Base-by-base conservation (phyloP, 2,888 invertebrate species). In the Cantharis lateralis region DNA sequence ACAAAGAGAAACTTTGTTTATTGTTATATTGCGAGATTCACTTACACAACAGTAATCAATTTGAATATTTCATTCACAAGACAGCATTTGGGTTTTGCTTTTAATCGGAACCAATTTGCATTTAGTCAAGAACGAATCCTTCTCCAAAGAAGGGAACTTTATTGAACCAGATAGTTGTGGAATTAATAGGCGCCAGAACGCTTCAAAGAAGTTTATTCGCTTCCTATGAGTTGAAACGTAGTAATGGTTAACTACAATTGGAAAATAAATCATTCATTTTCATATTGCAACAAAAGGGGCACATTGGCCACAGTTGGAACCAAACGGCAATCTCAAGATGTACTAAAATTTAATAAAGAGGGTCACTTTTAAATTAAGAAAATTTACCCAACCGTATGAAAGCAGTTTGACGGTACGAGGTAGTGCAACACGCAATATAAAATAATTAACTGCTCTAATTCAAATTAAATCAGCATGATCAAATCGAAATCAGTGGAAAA, bases 61-160 rank as follows among this genome's bases (percentile, higher is more conserved):
- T 66, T 66, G 24, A 66, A 66, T 24, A 66, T 66, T 66, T 66
- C 64, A 66, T 66, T 20, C 64, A 20, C 64, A 18, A 66, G 64
- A 66, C 18, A 66, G 64, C 64, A 66, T 66, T 66, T 24, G 24
- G 24, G 20, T 20, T 66, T 24, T 66, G 64, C 64, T 20, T 20
- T 66, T 66, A 66, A 66, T 66, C 64, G 64, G 24, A 66, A 66
- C 64, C 64, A 66, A 66, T 66, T 66, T 66, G 64, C 64, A 66
- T 66, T 24, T 66, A 66, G 16, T 18, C 64, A 66, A 66, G 64
- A 66, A 20, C n/a, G 64, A 66, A 66, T 66, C 20, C 64, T 66
- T 13, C 15, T 66, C 24, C 20, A 66, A 66, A 66, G 64, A 20
- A 66, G 18, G 18, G 18, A 66, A 66, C 64, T 66, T 66, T 66